Percentiles rank a stretch among this genome's conserved stretches.
Conservation (phyloP, 2,888 invertebrate species). For the Sthenelais limicola region DNA sequence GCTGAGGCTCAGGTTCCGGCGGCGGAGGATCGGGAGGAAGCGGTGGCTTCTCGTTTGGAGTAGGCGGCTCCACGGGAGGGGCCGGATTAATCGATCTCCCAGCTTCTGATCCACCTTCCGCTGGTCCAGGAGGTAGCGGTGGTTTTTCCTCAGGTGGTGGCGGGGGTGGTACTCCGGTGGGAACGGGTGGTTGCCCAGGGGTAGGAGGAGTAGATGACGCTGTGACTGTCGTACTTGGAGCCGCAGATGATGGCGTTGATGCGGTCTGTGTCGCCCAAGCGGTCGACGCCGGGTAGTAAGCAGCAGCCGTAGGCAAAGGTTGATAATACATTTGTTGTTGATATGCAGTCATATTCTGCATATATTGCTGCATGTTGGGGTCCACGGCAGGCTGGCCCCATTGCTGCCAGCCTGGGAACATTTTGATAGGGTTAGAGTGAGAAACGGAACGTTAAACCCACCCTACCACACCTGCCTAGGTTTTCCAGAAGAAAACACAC, state of each 20-base stretch:
- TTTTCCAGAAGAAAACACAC: too few relatives aligned
- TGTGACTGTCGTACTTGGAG: not conserved
- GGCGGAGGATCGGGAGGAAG: constrained; percentile 65
- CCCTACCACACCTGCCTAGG: too few relatives aligned
- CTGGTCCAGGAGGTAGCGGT: constrained; percentile 47
- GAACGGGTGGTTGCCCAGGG: too few relatives aligned
- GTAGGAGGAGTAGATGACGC: not conserved
- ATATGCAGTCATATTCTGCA: constrained; percentile 41
- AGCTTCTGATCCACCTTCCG: constrained; percentile 28
- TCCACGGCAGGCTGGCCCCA: constrained; percentile 30
- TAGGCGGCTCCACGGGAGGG: constrained; percentile 54
- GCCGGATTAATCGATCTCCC: constrained; percentile 52
- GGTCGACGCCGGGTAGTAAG: constrained; percentile 1
- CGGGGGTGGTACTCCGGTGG: too few relatives aligned
- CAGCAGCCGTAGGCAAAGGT: constrained; percentile 8
- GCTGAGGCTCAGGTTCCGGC: constrained; percentile 7
- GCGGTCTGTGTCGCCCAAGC: too few relatives aligned
- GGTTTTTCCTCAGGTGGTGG: constrained; percentile 46
- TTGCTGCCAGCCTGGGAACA: constrained; percentile 42
- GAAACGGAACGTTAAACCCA: too few relatives aligned
- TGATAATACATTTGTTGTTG: constrained; percentile 43
- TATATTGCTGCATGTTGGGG: constrained; percentile 31
- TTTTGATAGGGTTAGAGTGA: constrained; percentile 15
- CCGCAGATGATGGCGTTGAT: not conserved
- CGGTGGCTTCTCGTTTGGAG: constrained; percentile 63